Evolutionary conservation across 2,888 invertebrate genomes (phyloP).

Genomic region (Nomada goodeniana): DNA sequence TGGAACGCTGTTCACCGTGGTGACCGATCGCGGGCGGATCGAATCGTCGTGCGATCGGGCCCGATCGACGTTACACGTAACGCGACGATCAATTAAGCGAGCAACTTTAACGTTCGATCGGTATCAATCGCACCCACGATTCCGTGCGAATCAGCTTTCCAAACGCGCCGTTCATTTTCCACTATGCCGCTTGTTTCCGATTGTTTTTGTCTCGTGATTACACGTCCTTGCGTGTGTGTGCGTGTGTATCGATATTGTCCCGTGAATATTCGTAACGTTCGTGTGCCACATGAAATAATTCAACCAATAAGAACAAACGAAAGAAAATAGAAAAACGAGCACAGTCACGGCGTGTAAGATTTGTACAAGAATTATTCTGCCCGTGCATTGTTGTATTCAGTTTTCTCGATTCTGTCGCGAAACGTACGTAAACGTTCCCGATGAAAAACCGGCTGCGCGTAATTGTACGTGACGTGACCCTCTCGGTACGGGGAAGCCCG

Average conservation of each 20-base stretch:
- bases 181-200: constrained; percentile 69
- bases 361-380: too few relatives aligned
- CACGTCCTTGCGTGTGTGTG: constrained; percentile 14
- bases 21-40: not conserved
- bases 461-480: not conserved
- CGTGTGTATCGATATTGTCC: not conserved
- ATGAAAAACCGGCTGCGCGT: not conserved
- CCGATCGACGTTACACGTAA: not conserved
- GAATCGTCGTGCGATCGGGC: constrained; percentile 5
- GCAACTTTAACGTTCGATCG: constrained; percentile 17
- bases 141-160: constrained; percentile 49
- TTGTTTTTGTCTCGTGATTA: constrained; percentile 40
- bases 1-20: not conserved
- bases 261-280: constrained; percentile 11
- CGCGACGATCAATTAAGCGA: not conserved
- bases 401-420: not conserved
- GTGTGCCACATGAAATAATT: too few relatives aligned
- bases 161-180: constrained; percentile 53
- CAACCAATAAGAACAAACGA: too few relatives aligned
- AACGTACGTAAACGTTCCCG: not conserved
- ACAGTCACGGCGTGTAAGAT: too few relatives aligned
- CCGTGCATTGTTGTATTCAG: not conserved
- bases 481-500: not conserved
- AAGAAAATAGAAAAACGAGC: too few relatives aligned
- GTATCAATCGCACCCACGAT: constrained; percentile 40